These are phyloP conservation scores for Plecturocebus donacophilus DNA, from an alignment of 2,113 vertebrate genomes.

Conservation along the genomic window DNA sequence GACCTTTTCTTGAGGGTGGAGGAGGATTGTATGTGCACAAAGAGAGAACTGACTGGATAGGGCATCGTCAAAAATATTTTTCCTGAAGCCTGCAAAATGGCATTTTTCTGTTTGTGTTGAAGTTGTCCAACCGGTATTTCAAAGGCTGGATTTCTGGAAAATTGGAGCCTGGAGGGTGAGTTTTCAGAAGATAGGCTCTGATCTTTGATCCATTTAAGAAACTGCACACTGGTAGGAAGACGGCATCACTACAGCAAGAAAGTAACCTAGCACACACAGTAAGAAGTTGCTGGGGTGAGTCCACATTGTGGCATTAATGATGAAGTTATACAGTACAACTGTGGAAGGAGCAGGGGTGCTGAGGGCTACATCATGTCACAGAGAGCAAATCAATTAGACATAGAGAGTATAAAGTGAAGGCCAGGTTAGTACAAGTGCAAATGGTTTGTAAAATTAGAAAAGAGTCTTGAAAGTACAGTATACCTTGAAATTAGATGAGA, in stretches of 20 bases:
- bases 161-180: not conserved
- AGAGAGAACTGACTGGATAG: not conserved
- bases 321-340: not conserved
- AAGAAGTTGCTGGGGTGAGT: not conserved
- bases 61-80: not conserved
- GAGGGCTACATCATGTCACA: not conserved
- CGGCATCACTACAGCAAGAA: not conserved
- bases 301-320: not conserved
- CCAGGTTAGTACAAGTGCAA: not conserved
- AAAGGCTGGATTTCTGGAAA: conserved; percentile 48
- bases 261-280: not conserved
- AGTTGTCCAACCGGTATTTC: conserved; percentile 53
- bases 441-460: conserved; percentile 9
- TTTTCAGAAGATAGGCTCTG: conserved; percentile 58
- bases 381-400: not conserved
- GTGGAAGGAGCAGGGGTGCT: not conserved
- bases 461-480: not conserved
- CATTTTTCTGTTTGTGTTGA: conserved; percentile 27
- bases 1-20: conserved; percentile 9
- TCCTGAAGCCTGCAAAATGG: not conserved
- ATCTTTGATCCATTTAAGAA: conserved; percentile 50
- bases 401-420: not conserved
- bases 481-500: not conserved
- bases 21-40: conserved; percentile 16
- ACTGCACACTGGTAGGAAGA: not conserved